A percentile compares a stretch with the other conserved stretches of the same genome.
Evolutionary conservation across 2,888 invertebrate species (phyloP).

Genomic region (Apantesis nais): DNA sequence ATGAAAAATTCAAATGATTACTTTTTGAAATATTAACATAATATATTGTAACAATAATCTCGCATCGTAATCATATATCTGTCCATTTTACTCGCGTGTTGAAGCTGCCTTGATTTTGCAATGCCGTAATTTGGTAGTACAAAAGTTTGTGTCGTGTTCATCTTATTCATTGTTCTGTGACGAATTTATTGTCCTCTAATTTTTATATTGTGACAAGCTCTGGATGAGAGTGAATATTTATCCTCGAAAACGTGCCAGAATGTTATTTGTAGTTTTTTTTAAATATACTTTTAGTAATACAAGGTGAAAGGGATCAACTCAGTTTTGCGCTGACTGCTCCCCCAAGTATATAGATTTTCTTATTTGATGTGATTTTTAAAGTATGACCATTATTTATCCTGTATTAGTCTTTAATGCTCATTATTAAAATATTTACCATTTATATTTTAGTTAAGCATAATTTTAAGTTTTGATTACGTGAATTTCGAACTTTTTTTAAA

Average conservation of each 20-base stretch:
- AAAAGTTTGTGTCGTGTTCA: slow-evolving; percentile 68
- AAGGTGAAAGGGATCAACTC: slow-evolving; percentile 67
- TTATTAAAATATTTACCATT: slow-evolving; percentile 82
- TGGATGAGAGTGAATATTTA: slow-evolving; percentile 62
- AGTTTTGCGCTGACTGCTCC: slow-evolving; percentile 57
- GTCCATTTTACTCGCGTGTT: slow-evolving; percentile 53
- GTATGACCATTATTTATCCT: slow-evolving; percentile 80
- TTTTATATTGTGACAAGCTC: slow-evolving; percentile 65
- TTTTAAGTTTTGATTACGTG: slow-evolving; percentile 71
- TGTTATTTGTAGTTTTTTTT: slow-evolving; percentile 76
- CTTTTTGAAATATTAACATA: no score
- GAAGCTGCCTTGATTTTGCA: slow-evolving; percentile 64
- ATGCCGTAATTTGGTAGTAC: slow-evolving; percentile 72
- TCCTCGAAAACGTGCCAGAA: slow-evolving; percentile 82
- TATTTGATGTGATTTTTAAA: slow-evolving; percentile 74
- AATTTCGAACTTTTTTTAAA: slow-evolving; percentile 64
- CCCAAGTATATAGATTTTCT: slow-evolving; percentile 61
- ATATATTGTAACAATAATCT: slow-evolving; percentile 54
- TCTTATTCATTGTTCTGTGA: slow-evolving; percentile 68
- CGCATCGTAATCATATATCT: slow-evolving; percentile 43
- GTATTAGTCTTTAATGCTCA: slow-evolving; percentile 82
- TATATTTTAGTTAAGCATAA: slow-evolving; percentile 75
- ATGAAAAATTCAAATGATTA: no score
- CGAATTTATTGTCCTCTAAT: slow-evolving; percentile 72
- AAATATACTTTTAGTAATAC: slow-evolving; percentile 69